Base-by-base conservation (phyloP, 2,797 vertebrate genomes). In the Emydoidea blandingii region DNA sequence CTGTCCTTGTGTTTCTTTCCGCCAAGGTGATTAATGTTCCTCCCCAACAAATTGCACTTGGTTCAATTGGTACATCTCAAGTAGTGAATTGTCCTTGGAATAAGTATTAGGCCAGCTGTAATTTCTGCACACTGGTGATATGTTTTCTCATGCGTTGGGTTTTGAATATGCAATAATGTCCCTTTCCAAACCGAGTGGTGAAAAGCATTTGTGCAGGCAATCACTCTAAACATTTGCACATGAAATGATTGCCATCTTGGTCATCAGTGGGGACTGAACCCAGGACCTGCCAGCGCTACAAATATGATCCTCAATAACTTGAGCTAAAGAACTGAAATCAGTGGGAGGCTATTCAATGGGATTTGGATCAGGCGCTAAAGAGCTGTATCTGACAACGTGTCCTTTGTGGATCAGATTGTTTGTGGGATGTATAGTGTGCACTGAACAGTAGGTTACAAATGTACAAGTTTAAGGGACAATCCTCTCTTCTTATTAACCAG, bases 11-110 rank as follows among this genome's bases (percentile, higher is more conserved):
- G 57, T 44, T 52, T 50, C 31, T 15, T 1, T 18, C 87, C 59
- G 27, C 1, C 8, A 57, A 1, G 29, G 11, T 10, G 47, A 1
- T 25, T 18, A 23, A 54, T 23, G 79, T n/a, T 57, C 1, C 57
- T 52, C 9, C 8, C 37, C 0, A 0, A 25, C n/a, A 10, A 74
- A 83, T 49, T 56, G 47, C 41, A 9, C 0, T 0, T 41, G 52
- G 31, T 31, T 56, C 27, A 7, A 0, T 2, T 2, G 0, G 44
- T 11, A 23, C 29, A 3, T 49, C 44, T 56, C 8, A 4, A 78
- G 2, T 65, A 72, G 11, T 72, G n/a, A 72, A 41, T 72, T 72
- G 5, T 3, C 10, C 18, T 0, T 65, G 21, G 59, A 41, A 29
- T 0, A 1, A 18, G 16, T 34, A 4, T 8, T 5, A 8, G 54